These are phyloP conservation scores for Edolisoma coerulescens DNA, from an alignment of 2,113 vertebrate genomes.

Conservation along the genomic window DNA sequence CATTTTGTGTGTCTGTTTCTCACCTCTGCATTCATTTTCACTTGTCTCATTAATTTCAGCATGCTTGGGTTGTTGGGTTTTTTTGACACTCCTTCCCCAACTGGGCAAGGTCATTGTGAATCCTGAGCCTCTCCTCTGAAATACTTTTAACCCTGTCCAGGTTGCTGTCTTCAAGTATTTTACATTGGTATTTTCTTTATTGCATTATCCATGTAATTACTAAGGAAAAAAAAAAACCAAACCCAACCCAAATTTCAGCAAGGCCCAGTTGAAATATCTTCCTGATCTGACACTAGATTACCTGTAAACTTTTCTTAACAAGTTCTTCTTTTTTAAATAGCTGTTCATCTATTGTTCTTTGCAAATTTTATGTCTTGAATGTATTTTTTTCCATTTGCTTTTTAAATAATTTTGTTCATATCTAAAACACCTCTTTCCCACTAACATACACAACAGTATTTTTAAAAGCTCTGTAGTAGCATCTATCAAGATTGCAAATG, in stretches of 20 bases:
- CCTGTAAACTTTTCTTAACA: background rate
- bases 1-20: background rate
- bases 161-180: background rate
- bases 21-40: background rate
- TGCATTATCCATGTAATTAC: background rate
- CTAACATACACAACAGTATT: background rate
- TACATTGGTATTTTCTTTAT: background rate
- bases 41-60: background rate
- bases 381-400: background rate
- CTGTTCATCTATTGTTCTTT: background rate
- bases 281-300: background rate
- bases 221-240: background rate
- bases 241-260: background rate
- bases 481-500: background rate
- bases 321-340: background rate
- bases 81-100: background rate
- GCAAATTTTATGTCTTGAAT: background rate
- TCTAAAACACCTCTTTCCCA: background rate
- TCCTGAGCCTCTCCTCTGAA: background rate
- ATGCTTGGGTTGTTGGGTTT: background rate
- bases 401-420: background rate
- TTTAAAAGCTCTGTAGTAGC: background rate
- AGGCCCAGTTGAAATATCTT: background rate
- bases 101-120: background rate
- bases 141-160: background rate